Evolutionary conservation across 2,113 vertebrate genomes (phyloP), one percentile per base, ranked within the genome.

Genomic region (Haplochromis burtoni): DNA sequence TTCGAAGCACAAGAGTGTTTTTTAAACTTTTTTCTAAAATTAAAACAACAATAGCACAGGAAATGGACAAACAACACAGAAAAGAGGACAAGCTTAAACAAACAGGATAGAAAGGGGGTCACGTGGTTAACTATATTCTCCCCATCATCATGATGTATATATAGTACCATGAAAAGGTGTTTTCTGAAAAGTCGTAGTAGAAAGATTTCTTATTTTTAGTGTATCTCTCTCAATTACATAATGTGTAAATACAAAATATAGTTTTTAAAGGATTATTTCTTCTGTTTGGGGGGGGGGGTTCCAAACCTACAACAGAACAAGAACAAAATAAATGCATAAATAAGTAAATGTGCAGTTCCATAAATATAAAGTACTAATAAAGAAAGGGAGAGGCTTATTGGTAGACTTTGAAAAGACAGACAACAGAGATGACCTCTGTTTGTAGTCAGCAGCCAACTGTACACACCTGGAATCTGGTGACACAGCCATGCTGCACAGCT

Each of bases 271-370:
- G 57, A 61, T 61, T 17, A 10, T 61, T 61, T 61, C 57, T 33
- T 61, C 16, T 7, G 19, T 17, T 1, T 1, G 2, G 7, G 24
- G 10, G 11, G 2, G 1, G 11, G 11, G 21, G 5, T 5, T 26
- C 26, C 8, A 61, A 10, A 10, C 12, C 21, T 57, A 2, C 24
- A 57, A 3, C 17, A 66, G 4, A 66, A 35, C 4, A 66, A n/a
- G 17, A 66, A 63, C 5, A 63, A 66, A 38, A 66, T 66, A 3
- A 66, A 1, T 5, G 4, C 0, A 6, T 6, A 0, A n/a, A 35
- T n/a, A 38, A 66, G 12, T 38, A 38, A 0, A 35, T 35, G 31
- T 63, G 16, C 6, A 63, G 59, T 35, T 35, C 10, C 31, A 33
- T 35, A 63, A 63, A 63, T 63, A 63, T 57, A 16, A 16, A 38